Base-by-base conservation (phyloP, 2,888 invertebrate species). In the Hermodice carunculata region DNA sequence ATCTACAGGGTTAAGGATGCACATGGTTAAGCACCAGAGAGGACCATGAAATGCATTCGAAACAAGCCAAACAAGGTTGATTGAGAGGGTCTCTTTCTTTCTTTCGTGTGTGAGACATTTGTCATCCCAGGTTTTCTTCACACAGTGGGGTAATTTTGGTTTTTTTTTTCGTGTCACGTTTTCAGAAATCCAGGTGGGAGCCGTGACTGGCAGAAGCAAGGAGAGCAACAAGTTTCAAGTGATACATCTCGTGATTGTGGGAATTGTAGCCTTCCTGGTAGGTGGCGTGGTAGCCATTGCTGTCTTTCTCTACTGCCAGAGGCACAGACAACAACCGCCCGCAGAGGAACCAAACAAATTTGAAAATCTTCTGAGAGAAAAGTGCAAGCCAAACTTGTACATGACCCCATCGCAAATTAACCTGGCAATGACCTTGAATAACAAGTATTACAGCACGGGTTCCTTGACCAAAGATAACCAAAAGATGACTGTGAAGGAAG, bases 161-260 rank as follows among this genome's bases (percentile, higher is more conserved):
- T n/a, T n/a, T n/a, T n/a, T n/a, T n/a, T n/a, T n/a, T n/a, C n/a
- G n/a, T n/a, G n/a, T n/a, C n/a, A n/a, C n/a, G n/a, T n/a, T 52
- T 61, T n/a, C 61, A 54, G 63, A 57, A 24, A 46, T 40, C 29
- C 37, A 63, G 17, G 29, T 52, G 11, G 42, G 11, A 14, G 24
- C 8, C n/a, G n/a, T n/a, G n/a, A n/a, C n/a, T n/a, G n/a, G n/a
- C n/a, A n/a, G n/a, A n/a, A n/a, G n/a, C n/a, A 24, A 19, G 58
- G 61, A 5, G 44, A 43, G 40, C 14, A 42, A 31, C 17, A 37
- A 32, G 2, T 61, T 65, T 46, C 42, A 69, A 28, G 44, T 69
- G 44, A 67, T 65, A 43, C 69, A 78, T 62, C 67, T 78, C 61
- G 68, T 77, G 26, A 62, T 76, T 6, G 74, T 75, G 4, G 78